Evolutionary conservation across 2,888 invertebrate genomes (phyloP).

Genomic region (Ormyrus nitidulus): DNA sequence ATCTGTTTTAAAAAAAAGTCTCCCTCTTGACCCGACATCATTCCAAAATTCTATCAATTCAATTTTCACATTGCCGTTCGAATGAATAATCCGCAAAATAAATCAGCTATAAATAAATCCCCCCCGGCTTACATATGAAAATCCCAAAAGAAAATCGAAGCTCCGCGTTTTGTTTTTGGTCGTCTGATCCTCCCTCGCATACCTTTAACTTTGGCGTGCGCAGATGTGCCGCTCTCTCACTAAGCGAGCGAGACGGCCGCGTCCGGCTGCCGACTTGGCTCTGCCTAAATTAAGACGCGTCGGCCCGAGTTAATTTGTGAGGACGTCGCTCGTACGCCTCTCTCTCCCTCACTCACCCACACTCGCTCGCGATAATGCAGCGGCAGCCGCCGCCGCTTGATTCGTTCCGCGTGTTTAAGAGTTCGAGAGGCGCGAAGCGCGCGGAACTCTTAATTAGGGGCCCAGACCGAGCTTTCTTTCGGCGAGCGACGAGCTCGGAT

Average conservation of each 20-base stretch:
- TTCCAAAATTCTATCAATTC: no score
- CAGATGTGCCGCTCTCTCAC: conserved; percentile 43
- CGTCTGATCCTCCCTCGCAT: conserved; percentile 1
- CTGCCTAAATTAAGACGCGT: conserved; percentile 68
- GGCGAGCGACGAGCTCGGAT: not conserved
- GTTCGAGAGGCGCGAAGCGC: conserved; percentile 22
- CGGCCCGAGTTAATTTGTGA: conserved; percentile 65
- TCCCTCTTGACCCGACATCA: no score
- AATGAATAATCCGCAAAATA: not conserved
- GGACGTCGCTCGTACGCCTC: conserved; percentile 44
- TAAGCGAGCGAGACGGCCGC: conserved; percentile 58
- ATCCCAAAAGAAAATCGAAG: no score
- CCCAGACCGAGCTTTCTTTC: conserved; percentile 13
- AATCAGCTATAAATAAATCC: no score
- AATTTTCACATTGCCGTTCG: not conserved
- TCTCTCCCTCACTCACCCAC: no score
- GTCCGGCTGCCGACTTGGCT: conserved; percentile 43
- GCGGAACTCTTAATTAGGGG: conserved; percentile 45
- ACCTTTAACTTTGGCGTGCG: conserved; percentile 10
- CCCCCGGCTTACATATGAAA: no score
- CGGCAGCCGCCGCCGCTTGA: not conserved
- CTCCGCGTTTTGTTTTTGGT: not conserved
- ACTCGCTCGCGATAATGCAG: no score
- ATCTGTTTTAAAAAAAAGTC: no score
- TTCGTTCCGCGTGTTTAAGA: not conserved